These are phyloP conservation scores for Dipodomys spectabilis DNA, from an alignment of 2,113 vertebrate genomes.

Conservation along the genomic window DNA sequence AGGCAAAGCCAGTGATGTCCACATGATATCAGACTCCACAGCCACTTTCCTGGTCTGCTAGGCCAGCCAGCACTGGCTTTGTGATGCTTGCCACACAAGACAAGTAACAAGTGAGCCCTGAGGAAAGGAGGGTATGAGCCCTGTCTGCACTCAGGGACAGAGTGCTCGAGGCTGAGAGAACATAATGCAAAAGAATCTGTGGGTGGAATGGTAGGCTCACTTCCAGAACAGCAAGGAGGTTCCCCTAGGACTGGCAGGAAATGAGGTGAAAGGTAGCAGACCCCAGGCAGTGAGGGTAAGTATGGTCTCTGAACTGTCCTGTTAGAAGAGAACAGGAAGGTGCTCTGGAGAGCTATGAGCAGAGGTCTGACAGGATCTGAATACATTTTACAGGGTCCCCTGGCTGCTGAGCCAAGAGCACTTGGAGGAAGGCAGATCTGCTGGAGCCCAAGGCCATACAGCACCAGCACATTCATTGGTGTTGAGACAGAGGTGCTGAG, in stretches of 20 bases:
- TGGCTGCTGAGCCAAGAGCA: slow-evolving; percentile 14
- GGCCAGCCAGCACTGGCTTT: not conserved
- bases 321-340: not conserved
- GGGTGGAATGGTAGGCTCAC: not conserved
- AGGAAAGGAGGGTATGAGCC: not conserved
- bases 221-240: slow-evolving; percentile 23
- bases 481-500: not conserved
- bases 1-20: not conserved
- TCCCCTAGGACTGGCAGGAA: not conserved
- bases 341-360: slow-evolving; percentile 9
- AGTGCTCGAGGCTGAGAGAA: slow-evolving; percentile 20
- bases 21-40: not conserved
- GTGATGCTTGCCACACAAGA: not conserved
- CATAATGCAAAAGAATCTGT: not conserved
- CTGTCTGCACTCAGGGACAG: not conserved
- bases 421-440: not conserved
- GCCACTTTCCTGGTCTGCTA: not conserved
- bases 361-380: slow-evolving; percentile 18
- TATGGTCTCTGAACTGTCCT: not conserved
- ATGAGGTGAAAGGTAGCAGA: not conserved
- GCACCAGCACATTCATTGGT: no score
- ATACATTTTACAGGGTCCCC: slow-evolving; percentile 13
- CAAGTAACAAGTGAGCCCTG: not conserved
- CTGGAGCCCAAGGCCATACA: not conserved
- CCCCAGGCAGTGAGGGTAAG: not conserved